Percentiles rank a stretch among this genome's conserved stretches.
phyloP scores from a whole-genome alignment of 2,888 invertebrate genomes.

The Petrolisthes manimaculis region DNA sequence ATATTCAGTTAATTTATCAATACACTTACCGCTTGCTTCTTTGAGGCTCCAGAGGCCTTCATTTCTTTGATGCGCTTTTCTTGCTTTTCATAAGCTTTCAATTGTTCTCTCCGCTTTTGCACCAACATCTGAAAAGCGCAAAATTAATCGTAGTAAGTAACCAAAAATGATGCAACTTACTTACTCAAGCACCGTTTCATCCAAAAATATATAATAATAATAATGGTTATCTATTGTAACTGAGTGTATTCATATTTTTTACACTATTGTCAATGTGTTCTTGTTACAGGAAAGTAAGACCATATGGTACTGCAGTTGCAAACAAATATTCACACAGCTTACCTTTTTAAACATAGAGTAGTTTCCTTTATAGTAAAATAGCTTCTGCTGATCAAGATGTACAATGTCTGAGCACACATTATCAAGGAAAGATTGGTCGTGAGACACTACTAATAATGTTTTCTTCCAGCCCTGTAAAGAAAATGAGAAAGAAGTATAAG shows the following conservation, averaged over 20 bases:
- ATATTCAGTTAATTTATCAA: not conserved
- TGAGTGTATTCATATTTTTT: no score
- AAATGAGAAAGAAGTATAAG: not conserved
- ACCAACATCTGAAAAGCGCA: conserved; percentile 71
- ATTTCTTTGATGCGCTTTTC: conserved; percentile 95
- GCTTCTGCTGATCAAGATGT: conserved; percentile 83
- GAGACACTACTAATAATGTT: conserved; percentile 96
- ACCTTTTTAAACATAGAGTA: conserved; percentile 99
- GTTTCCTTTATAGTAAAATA: conserved; percentile 93
- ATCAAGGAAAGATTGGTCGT: conserved; percentile 99
- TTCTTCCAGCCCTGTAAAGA: conserved; percentile 96
- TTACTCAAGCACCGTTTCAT: no score
- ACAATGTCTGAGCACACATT: conserved; percentile 99
- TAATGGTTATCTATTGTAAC: no score
- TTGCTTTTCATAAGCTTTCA: conserved; percentile 98
- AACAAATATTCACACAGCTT: not conserved
- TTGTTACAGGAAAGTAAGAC: not conserved
- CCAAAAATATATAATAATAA: no score
- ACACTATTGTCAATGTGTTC: no score
- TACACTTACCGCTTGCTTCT: conserved; percentile 78
- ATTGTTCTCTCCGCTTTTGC: conserved; percentile 85
- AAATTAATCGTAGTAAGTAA: not conserved
- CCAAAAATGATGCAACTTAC: no score
- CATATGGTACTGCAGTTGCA: no score
- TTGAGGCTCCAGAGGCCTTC: conserved; percentile 94